Evolutionary conservation across 1,140 invertebrate species (phyloP).

Genomic region (Anastrepha obliqua): DNA sequence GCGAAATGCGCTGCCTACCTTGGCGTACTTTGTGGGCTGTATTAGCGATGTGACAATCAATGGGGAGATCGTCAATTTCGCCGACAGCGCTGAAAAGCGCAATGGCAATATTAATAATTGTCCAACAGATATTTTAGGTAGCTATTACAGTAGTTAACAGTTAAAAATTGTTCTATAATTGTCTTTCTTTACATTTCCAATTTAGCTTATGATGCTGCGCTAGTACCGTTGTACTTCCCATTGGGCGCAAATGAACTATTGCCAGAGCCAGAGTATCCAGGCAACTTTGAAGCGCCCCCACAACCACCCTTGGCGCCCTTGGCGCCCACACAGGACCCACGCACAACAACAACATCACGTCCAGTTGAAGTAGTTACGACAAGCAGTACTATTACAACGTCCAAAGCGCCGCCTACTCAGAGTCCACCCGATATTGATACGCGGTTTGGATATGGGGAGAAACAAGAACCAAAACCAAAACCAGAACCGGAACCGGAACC

Average conservation of each 20-base stretch:
- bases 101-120: constrained; percentile 84
- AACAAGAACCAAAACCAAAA: background rate
- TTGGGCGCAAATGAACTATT: constrained; percentile 63
- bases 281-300: constrained; percentile 6
- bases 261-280: constrained; percentile 46
- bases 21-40: constrained; percentile 86
- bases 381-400: constrained; percentile 35
- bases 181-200: background rate
- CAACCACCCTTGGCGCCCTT: constrained; percentile 20
- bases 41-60: constrained; percentile 92
- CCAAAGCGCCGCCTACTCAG: constrained; percentile 58
- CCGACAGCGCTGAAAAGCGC: constrained; percentile 79
- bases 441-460: constrained; percentile 26
- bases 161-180: background rate
- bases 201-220: constrained; percentile 65
- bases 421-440: constrained; percentile 55
- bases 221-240: constrained; percentile 65
- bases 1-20: constrained; percentile 69
- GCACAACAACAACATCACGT: constrained; percentile 60
- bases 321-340: constrained; percentile 17
- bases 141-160: background rate
- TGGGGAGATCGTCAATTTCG: constrained; percentile 89
- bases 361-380: constrained; percentile 39
- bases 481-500: background rate
- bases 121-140: constrained; percentile 69